phyloP scores from a whole-genome alignment of 2,113 vertebrate genomes.

The Phalacrocorax pelagicus region DNA sequence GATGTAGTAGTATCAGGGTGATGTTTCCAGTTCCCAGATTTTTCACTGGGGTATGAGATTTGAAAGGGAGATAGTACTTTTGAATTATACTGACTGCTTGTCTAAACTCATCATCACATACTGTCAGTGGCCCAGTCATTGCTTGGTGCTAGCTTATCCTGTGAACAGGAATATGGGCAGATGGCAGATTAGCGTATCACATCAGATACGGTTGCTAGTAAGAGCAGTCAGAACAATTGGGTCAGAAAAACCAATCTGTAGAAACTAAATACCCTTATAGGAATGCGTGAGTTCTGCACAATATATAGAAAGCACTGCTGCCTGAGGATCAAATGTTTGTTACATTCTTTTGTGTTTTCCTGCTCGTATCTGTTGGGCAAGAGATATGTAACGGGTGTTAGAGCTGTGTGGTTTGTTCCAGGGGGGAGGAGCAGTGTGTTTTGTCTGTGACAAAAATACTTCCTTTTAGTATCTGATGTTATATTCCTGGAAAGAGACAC shows the following conservation, averaged over 20 bases:
- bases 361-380: not conserved
- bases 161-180: not conserved
- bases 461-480: not conserved
- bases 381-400: not conserved
- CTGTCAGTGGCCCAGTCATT: not conserved
- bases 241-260: not conserved
- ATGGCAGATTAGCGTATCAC: not conserved
- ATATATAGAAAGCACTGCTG: not conserved
- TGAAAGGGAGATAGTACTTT: not conserved
- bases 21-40: not conserved
- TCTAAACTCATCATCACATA: not conserved
- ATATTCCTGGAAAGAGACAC: not conserved
- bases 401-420: not conserved
- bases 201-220: not conserved
- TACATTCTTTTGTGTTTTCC: not conserved
- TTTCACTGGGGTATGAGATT: not conserved
- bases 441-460: not conserved
- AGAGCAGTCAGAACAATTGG: not conserved
- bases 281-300: not conserved
- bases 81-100: constrained; percentile 6
- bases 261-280: not conserved
- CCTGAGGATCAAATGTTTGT: not conserved
- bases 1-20: not conserved
- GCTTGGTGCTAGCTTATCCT: not conserved
- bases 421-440: not conserved